Evolutionary conservation across 1,140 invertebrate genomes (phyloP).

Genomic region (Nasonia longicornis): DNA sequence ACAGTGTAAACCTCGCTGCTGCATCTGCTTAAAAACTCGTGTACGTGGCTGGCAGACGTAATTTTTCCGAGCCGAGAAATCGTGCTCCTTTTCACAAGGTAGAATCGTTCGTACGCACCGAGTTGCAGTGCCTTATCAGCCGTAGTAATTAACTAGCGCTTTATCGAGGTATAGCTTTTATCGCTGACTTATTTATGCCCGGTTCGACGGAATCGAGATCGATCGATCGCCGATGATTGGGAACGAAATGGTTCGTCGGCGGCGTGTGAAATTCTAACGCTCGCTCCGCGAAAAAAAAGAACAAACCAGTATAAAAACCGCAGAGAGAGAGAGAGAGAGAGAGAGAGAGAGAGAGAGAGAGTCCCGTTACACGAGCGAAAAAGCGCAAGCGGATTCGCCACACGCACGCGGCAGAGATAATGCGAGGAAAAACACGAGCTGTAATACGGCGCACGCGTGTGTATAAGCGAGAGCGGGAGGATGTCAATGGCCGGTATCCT

Average conservation of each 20-base stretch:
- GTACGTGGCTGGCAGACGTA: too few relatives aligned
- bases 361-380: not conserved
- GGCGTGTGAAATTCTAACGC: too few relatives aligned
- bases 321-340: not conserved
- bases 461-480: conserved; percentile 15
- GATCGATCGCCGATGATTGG: too few relatives aligned
- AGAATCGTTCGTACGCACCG: not conserved
- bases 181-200: too few relatives aligned
- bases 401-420: conserved; percentile 26
- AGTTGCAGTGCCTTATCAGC: not conserved
- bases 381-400: not conserved
- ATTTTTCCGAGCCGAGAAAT: not conserved
- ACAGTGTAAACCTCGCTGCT: too few relatives aligned
- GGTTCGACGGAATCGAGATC: too few relatives aligned
- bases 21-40: too few relatives aligned
- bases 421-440: conserved; percentile 10
- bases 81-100: not conserved
- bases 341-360: not conserved
- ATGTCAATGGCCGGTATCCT: conserved; percentile 64
- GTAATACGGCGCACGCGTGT: not conserved
- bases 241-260: too few relatives aligned
- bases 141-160: too few relatives aligned
- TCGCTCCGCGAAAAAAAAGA: too few relatives aligned
- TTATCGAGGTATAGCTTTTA: too few relatives aligned
- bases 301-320: not conserved